phyloP scores from a whole-genome alignment of 2,888 invertebrate species.

The Apotomis capreana region DNA sequence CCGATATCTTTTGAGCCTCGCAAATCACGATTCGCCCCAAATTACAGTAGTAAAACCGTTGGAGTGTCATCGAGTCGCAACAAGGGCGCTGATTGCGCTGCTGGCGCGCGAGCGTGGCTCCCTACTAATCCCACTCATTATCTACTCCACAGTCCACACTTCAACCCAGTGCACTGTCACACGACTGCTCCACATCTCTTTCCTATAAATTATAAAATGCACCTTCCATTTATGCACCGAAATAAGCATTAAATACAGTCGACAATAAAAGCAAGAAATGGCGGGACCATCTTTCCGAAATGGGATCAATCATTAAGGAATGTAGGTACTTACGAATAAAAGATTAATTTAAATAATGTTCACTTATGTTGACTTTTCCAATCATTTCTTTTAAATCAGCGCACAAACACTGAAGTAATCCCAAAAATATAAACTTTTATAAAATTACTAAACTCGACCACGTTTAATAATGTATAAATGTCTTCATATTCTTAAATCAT shows the following conservation, averaged over 20 bases:
- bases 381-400: too few species aligned
- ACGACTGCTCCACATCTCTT: background rate
- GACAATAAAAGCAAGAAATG: background rate
- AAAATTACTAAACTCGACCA: too few species aligned
- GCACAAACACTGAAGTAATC: too few species aligned
- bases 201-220: background rate
- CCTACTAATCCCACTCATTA: slow-evolving; percentile 57
- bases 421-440: too few species aligned
- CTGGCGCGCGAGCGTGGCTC: background rate
- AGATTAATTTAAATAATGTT: too few species aligned
- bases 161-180: slow-evolving; percentile 19
- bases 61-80: slow-evolving; percentile 51
- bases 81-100: slow-evolving; percentile 59
- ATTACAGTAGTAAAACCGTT: slow-evolving; percentile 44
- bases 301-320: too few species aligned
- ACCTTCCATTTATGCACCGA: background rate
- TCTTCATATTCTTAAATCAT: too few species aligned
- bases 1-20: slow-evolving; percentile 26
- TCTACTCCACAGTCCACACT: slow-evolving; percentile 42
- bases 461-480: too few species aligned
- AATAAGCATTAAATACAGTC: background rate
- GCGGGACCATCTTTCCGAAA: too few species aligned
- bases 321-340: too few species aligned
- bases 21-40: slow-evolving; percentile 35
- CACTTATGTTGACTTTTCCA: too few species aligned